phyloP scores from a whole-genome alignment of 2,797 vertebrate genomes.

The Fundulus diaphanus region DNA sequence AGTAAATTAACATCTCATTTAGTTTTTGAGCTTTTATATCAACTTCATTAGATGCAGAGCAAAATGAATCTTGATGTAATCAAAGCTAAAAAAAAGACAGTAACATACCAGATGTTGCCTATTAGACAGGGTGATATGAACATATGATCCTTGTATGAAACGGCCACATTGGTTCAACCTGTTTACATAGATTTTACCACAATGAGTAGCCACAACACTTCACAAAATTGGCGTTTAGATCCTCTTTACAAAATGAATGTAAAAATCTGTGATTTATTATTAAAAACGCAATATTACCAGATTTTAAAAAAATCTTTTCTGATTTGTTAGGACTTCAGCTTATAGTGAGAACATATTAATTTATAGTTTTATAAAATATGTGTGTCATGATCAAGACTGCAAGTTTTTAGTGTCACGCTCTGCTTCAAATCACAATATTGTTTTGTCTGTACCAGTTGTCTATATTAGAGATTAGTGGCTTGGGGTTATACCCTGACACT shows the following conservation, averaged over 20 bases:
- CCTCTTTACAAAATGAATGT: not conserved
- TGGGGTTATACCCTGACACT: no score
- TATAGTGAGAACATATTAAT: not conserved
- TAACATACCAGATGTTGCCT: not conserved
- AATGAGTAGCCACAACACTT: not conserved
- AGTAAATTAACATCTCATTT: slow-evolving; percentile 1
- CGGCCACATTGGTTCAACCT: not conserved
- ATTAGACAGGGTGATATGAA: not conserved
- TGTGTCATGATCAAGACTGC: no score
- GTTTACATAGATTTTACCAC: not conserved
- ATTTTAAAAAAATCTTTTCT: not conserved
- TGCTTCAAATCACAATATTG: no score
- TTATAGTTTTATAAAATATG: no score
- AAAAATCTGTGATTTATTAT: not conserved
- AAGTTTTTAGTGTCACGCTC: no score
- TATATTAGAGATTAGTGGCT: no score
- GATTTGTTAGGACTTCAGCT: not conserved
- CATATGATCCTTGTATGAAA: not conserved
- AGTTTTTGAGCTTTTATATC: slow-evolving; percentile 5
- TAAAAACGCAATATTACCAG: not conserved
- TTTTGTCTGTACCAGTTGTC: no score
- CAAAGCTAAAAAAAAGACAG: not conserved
- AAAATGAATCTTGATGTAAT: slow-evolving; percentile 3
- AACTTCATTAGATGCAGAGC: slow-evolving; percentile 2
- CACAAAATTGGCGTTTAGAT: not conserved